Base-by-base conservation (phyloP, 2,113 vertebrate species). In the Xenus cinereus region DNA sequence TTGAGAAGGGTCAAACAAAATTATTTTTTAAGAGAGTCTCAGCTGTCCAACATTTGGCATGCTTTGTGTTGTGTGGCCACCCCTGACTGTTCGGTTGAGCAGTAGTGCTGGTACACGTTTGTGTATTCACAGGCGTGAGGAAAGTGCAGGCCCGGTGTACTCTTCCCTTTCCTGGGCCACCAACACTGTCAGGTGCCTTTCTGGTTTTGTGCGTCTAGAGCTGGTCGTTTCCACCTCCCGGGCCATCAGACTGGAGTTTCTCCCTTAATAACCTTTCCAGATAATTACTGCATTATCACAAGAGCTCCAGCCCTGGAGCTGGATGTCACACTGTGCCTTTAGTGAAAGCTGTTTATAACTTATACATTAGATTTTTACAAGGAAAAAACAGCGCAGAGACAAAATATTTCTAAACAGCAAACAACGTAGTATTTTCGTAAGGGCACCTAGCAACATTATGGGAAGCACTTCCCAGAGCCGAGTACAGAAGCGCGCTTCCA, bases 311-410 rank as follows among this genome's bases (percentile, higher is more conserved):
- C 16, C 23, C 8, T 0, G 3, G 46, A 46, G 46, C 45, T 46
- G 46, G 20, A 21, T 32, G 23, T 11, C 39, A 63, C 4, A 0
- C 60, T 9, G 33, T 0, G 0, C 5, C 4, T 64, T 48, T 23
- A 12, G 0, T 37, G 62, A 69, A 43, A 3, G n/a, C 1, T 13
- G 7, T 2, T 37, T 54, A 1, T 59, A 66, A 69, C 35, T 60
- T 53, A 66, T 4, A 28, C 15, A 15, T 66, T 41, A 45, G 19
- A 16, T 30, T 94, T 81, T 68, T 62, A 66, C 2, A 27, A 51
- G 23, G 56, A 33, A 78, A 74, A n/a, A 82, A 9, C 8, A n/a
- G 9, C 12, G 14, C n/a, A 53, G 60, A 53, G 7, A 89, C 19
- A 75, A 94, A 81, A 45, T 26, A 60, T n/a, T 81, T 87, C 14